phyloP scores from a whole-genome alignment of 35 echinoderm and acorn worm genomes.

The Ptychodera flava region DNA sequence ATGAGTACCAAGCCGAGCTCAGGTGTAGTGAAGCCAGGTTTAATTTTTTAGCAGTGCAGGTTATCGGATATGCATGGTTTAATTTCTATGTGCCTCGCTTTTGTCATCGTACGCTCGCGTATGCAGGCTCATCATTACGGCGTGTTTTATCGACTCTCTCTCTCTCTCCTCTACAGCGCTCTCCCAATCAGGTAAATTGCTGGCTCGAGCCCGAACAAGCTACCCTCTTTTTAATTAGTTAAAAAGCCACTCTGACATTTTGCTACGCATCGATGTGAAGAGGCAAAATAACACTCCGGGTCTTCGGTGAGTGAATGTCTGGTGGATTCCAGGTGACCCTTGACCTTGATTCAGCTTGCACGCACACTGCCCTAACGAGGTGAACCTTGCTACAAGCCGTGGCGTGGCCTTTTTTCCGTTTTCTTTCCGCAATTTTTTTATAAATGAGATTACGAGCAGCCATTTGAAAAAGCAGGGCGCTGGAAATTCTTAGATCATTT shows the following conservation, averaged over 20 bases:
- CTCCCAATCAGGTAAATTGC: neutral
- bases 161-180: too few relatives aligned
- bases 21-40: neutral
- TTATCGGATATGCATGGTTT: neutral
- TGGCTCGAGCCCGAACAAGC: neutral
- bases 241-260: neutral
- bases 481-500: too few relatives aligned
- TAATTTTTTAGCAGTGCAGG: neutral
- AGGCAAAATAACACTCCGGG: neutral
- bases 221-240: neutral
- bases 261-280: neutral
- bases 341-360: too few relatives aligned
- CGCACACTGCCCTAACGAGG: too few relatives aligned
- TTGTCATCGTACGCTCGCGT: neutral
- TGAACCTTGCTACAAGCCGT: too few relatives aligned
- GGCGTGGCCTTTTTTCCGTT: too few relatives aligned
- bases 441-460: too few relatives aligned
- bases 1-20: neutral
- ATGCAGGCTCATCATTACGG: neutral
- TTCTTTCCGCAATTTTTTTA: neutral
- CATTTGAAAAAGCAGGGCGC: too few relatives aligned
- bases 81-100: neutral
- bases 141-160: neutral
- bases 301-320: neutral
- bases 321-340: neutral